phyloP scores from a whole-genome alignment of 2,797 vertebrate species.

The Premnoplex brunnescens region DNA sequence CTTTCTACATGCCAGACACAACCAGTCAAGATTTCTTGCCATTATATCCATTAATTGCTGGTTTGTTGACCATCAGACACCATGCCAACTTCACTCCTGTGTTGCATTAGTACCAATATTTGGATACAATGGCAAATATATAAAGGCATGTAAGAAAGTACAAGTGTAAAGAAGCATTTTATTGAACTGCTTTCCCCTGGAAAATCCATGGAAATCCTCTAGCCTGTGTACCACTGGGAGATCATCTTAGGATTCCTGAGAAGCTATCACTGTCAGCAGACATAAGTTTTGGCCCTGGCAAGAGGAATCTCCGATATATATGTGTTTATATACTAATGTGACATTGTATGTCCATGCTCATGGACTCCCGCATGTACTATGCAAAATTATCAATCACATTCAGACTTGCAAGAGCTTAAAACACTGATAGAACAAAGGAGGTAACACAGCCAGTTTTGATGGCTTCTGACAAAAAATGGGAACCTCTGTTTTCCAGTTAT shows the following conservation, averaged over 20 bases:
- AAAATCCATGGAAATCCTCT: neutral
- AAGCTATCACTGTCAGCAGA: neutral
- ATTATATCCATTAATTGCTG: neutral
- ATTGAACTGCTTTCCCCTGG: neutral
- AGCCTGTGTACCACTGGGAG: neutral
- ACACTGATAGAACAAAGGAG: neutral
- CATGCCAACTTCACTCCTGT: neutral
- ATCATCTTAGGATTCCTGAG: neutral
- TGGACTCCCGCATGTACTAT: accelerated
- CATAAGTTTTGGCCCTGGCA: neutral
- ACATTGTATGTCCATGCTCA: neutral
- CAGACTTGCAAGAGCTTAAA: neutral
- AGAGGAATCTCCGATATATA: neutral
- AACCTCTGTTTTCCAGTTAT: neutral
- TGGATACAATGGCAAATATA: neutral
- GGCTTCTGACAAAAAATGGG: neutral
- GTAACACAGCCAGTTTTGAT: neutral
- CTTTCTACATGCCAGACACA: neutral
- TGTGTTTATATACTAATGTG: neutral
- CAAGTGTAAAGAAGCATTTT: neutral
- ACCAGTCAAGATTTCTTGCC: neutral
- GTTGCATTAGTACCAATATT: accelerated
- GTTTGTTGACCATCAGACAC: neutral
- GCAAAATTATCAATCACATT: neutral
- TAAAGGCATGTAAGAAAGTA: neutral